Evolutionary conservation across 1,140 invertebrate genomes (phyloP), one percentile per base, ranked within the genome.

Genomic region (Grapholita molesta): DNA sequence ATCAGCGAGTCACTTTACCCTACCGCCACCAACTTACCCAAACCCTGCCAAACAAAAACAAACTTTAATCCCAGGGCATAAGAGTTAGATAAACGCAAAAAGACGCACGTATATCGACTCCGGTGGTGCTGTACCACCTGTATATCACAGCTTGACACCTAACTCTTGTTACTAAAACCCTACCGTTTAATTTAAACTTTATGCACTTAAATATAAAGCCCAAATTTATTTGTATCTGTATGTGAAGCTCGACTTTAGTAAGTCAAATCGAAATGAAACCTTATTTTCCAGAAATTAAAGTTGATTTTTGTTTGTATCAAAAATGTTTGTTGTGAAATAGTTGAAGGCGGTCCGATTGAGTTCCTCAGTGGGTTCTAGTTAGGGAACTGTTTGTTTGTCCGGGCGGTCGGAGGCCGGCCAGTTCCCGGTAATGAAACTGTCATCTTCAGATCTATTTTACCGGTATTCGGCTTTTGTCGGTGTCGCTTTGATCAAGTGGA

Each of bases 111-210:
- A 48, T 48, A 8, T 73, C 75, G 25, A 73, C 75, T 69, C 72
- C 68, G 79, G 79, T 81, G 78, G 77, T 72, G 73, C 70, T 73
- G 74, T 79, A 79, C n/a, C 80, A 79, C 81, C 76, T 82, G 79
- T 80, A 75, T 78, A 82, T 80, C 77, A 78, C 82, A 82, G 75
- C 73, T 77, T 86, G 78, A 83, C 84, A 85, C 79, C 78, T 79
- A 48, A 48, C n/a, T 18, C 42, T 48, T 78, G 67, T 69, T 80
- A 77, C 65, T 68, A 57, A 66, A 55, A 32, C 12, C 12, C 12
- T 53, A 23, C 48, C 28, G 69, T 68, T 9, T 72, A 11, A 69
- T 69, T 12, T 73, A 6, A 70, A 71, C 69, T 42, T 64, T 78
- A 65, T 21, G 6, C 0, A 1, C n/a, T 0, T 48, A 2, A 1